Base-by-base conservation (phyloP, 2,888 invertebrate genomes). In the Brenthis hecate region DNA sequence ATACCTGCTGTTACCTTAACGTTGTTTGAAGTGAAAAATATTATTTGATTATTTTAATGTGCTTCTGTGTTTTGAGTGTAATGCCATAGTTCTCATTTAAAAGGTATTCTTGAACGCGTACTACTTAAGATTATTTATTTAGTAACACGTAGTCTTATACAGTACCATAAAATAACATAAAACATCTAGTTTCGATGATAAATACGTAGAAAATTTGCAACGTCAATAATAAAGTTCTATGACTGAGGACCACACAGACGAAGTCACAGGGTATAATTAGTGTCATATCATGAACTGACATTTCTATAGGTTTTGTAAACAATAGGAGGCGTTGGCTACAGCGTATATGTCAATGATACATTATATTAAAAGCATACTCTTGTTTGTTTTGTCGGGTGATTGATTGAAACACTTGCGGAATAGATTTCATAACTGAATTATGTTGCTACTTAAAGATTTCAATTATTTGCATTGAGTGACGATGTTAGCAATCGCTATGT, bases 1-100 rank as follows among this genome's bases (percentile, higher is more conserved):
- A 69, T 91, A 92, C 91, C 91, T 91, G 91, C 88, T 84, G 77
- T 85, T 87, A 86, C 85, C 85, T 86, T 86, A 87, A 68, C 78
- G 64, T 58, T 66, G 71, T 69, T 73, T 68, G 51, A 68, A 65
- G 69, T 72, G 70, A 62, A 70, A 69, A 69, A 65, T 54, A 66
- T 68, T 65, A 51, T 56, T 36, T 54, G 56, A 36, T 23, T 56
- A 19, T 47, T 60, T 60, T 54, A 64, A 53, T 57, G 48, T 62
- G 51, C 28, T 28, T 14, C 47, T n/a, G 62, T 69, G 66, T 64
- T 66, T 53, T 19, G 11, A 43, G 36, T 43, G 36, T 43, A 43
- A 11, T 43, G 36, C 11, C 36, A 43, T 43, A 43, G 14, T 51
- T 51, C 51, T n/a, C 51, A 6, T 51, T 51, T n/a, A n/a, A n/a